Base-by-base conservation (phyloP, 2,113 vertebrate species). In the Telmatochromis bifrenatus region DNA sequence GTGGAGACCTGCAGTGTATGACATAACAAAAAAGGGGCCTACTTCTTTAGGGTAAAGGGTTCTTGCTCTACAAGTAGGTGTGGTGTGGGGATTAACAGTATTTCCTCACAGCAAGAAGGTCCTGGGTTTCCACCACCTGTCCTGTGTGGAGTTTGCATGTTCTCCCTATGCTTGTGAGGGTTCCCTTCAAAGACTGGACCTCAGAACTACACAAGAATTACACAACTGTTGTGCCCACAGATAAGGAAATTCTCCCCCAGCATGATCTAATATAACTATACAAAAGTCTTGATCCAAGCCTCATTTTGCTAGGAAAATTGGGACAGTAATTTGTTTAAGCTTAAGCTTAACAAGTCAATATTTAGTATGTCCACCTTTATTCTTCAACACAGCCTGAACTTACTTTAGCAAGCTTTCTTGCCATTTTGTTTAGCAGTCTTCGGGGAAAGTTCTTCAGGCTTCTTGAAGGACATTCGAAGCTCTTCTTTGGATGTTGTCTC, bases 1-100 rank as follows among this genome's bases (percentile, higher is more conserved):
- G 92, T 90, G 82, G 45, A 68, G 92, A 89, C 91, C 84, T 93
- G 94, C 77, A 53, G n/a, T 35, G 62, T 87, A 17, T 92, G 92
- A 94, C 54, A 23, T 51, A 54, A 89, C 62, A 85, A 39, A 82
- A 60, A 87, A n/a, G 54, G 60, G 55, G 49, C 33, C 19, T 55
- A 31, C 7, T 37, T 73, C 62, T 84, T 83, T 85, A 47, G 56
- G 82, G 19, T 82, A 83, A 86, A 45, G 35, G 60, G 12, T 68
- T 49, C 28, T 19, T 42, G 11, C 19, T 53, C 49, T 68, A 21
- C 15, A 17, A 7, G 8, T 75, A 75, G 68, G 68, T 10, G 21
- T 45, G n/a, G 14, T 73, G 2, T 26, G 1, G 39, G 14, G 9
- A 47, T 75, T 75, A 75, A 15, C 39, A 47, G 13, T 11, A 45